phyloP scores from a whole-genome alignment of 1,140 invertebrate species.

The Microplitis demolitor region DNA sequence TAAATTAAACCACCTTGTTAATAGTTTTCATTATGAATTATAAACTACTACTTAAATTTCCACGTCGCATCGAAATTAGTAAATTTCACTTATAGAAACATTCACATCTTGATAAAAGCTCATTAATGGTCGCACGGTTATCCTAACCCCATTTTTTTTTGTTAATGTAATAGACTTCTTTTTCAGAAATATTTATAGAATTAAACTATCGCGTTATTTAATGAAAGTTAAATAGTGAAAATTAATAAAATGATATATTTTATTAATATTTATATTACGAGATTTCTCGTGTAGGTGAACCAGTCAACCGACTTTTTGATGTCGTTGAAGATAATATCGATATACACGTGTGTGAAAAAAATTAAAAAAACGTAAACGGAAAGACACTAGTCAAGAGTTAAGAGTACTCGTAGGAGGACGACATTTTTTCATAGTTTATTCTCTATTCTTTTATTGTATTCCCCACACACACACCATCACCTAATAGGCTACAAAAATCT shows the following conservation, averaged over 20 bases:
- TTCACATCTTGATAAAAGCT: not conserved
- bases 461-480: no score
- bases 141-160: no score
- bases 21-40: no score
- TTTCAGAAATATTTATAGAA: no score
- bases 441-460: not conserved
- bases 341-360: not conserved
- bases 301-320: constrained; percentile 40
- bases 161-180: no score
- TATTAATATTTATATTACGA: not conserved
- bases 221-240: not conserved
- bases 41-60: no score
- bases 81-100: not conserved
- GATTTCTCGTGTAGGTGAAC: constrained; percentile 55
- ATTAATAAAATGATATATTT: not conserved
- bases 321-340: constrained; percentile 16
- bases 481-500: no score
- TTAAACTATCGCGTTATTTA: not conserved
- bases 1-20: no score
- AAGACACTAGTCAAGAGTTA: constrained; percentile 32
- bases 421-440: constrained; percentile 33
- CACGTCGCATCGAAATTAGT: no score
- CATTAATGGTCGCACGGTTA: not conserved
- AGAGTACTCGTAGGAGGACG: constrained; percentile 42
- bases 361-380: not conserved